Conservation (phyloP, 2,888 invertebrate genomes). For the Drosophila ezoana region DNA sequence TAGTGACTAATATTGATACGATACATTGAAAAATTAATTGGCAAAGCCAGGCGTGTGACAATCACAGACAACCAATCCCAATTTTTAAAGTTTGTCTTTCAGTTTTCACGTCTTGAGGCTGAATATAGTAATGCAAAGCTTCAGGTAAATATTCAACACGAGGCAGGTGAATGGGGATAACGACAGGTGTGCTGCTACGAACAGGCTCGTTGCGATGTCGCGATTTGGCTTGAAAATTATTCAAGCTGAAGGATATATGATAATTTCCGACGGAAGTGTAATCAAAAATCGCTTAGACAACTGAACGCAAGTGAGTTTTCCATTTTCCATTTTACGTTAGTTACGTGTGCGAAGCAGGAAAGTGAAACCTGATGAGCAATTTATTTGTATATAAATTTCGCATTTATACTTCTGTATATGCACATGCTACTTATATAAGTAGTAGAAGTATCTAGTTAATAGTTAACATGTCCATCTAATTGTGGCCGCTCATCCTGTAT, state of each 20-base stretch:
- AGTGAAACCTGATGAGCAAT: constrained; percentile 23
- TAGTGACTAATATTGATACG: too few species aligned
- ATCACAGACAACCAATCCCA: neutral
- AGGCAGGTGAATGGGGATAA: constrained; percentile 1
- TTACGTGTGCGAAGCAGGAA: constrained; percentile 22
- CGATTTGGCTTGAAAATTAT: constrained; percentile 84
- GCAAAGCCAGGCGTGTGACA: neutral
- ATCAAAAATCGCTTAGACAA: constrained; percentile 85
- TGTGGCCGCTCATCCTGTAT: neutral
- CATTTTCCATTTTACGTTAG: constrained; percentile 19
- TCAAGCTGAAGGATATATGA: constrained; percentile 85
- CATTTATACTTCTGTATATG: constrained; percentile 26
- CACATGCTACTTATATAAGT: neutral
- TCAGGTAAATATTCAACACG: constrained; percentile 17
- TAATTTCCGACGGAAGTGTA: constrained; percentile 85
- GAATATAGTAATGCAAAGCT: neutral
- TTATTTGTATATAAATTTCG: constrained; percentile 28
- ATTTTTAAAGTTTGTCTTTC: neutral
- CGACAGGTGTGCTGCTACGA: constrained; percentile 35
- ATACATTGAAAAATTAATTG: too few species aligned
- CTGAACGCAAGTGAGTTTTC: constrained; percentile 53
- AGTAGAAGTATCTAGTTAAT: too few species aligned
- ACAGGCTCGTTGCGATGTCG: constrained; percentile 52
- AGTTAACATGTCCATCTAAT: neutral
- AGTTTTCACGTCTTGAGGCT: neutral